These are phyloP conservation scores for Graptemys geographica DNA, from an alignment of 2,797 vertebrate genomes.

Conservation along the genomic window DNA sequence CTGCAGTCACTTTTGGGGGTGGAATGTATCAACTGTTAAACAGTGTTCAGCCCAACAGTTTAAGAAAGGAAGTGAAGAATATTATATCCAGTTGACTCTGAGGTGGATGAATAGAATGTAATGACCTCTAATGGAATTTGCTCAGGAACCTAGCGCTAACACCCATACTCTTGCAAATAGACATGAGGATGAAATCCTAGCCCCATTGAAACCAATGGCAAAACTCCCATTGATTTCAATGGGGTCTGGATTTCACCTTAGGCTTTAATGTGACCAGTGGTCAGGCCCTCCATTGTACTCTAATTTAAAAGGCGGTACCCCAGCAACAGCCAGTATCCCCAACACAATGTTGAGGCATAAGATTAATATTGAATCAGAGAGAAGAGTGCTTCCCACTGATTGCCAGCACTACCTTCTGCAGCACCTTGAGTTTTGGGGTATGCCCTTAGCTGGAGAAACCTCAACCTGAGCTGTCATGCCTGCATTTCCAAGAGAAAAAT, in stretches of 20 bases:
- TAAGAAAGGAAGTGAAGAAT: background rate
- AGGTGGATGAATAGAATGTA: background rate
- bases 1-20: too few species aligned
- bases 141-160: background rate
- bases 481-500: background rate
- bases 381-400: background rate
- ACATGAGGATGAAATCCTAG: background rate
- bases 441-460: background rate
- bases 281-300: background rate
- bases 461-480: fast-evolving
- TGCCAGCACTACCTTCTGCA: background rate
- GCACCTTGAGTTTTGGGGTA: background rate
- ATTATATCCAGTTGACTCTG: background rate
- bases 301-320: background rate
- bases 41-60: background rate
- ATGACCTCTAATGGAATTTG: background rate
- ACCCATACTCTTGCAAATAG: background rate
- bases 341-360: fast-evolving
- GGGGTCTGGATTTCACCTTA: background rate
- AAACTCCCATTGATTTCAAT: background rate
- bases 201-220: background rate
- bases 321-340: background rate
- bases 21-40: background rate
- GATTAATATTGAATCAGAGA: background rate
- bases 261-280: background rate